These are phyloP conservation scores for Chloroclystis v-ata DNA, from an alignment of 2,888 invertebrate genomes.

Conservation along the genomic window DNA sequence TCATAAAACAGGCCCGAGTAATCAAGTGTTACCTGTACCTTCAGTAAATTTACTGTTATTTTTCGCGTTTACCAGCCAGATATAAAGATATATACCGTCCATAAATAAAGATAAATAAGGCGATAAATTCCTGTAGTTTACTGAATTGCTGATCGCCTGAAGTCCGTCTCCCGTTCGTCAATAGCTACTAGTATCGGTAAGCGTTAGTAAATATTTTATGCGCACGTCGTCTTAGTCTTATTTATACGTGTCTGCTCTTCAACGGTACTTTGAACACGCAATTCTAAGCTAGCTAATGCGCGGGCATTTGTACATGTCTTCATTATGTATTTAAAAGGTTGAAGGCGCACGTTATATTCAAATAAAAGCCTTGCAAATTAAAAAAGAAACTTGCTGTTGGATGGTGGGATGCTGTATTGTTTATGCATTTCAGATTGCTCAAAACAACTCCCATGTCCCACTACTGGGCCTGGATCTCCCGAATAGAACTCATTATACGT, in stretches of 20 bases:
- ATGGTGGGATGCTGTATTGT: no score
- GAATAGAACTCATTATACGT: no score
- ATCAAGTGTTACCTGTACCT: no score
- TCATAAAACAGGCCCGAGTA: no score
- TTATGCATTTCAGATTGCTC: no score
- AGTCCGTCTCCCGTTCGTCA: background rate
- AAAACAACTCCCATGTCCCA: no score
- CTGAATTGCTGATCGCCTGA: background rate
- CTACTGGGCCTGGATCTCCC: no score
- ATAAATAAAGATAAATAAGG: background rate
- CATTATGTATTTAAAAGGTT: background rate
- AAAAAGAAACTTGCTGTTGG: no score
- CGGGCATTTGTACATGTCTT: background rate
- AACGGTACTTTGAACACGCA: slow-evolving; percentile 1
- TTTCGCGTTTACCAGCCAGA: background rate
- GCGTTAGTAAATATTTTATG: slow-evolving; percentile 7
- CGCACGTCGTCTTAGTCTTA: slow-evolving; percentile 3
- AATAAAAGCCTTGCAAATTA: no score
- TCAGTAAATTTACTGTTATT: no score
- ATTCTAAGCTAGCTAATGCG: background rate
- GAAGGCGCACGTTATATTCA: no score
- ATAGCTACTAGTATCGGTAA: slow-evolving; percentile 8
- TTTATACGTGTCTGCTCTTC: slow-evolving; percentile 2
- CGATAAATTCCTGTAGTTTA: background rate
- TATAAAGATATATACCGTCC: no score